phyloP scores from a whole-genome alignment of 2,888 invertebrate genomes.

The Acheta domesticus region DNA sequence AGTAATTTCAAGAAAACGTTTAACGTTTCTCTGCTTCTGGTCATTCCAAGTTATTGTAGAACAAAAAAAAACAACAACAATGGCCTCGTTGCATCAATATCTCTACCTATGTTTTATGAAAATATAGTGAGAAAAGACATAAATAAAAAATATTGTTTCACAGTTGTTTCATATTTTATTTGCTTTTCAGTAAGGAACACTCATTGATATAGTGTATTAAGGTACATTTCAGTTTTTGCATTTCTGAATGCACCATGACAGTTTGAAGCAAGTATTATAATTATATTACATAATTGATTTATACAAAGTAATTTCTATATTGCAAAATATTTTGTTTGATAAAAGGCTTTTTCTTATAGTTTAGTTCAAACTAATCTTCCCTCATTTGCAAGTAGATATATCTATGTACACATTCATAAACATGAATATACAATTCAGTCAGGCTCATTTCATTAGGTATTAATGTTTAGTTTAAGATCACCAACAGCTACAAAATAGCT shows the following conservation, averaged over 20 bases:
- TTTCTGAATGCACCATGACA: background rate
- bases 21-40: too few species aligned
- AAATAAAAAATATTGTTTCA: background rate
- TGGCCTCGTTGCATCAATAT: too few species aligned
- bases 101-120: too few species aligned
- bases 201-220: slow-evolving; percentile 4
- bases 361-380: background rate
- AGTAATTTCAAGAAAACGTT: too few species aligned
- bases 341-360: slow-evolving; percentile 1
- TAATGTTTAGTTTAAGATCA: slow-evolving; percentile 18
- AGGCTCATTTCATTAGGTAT: slow-evolving; percentile 2
- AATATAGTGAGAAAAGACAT: too few species aligned
- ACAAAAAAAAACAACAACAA: too few species aligned
- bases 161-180: background rate
- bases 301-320: background rate
- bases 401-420: slow-evolving; percentile 10
- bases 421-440: slow-evolving; percentile 18
- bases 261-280: background rate
- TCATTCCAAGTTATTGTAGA: too few species aligned
- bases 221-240: slow-evolving; percentile 1
- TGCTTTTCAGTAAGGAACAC: slow-evolving; percentile 18
- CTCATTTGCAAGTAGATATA: background rate
- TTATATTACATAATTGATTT: background rate
- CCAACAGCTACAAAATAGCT: slow-evolving; percentile 9
- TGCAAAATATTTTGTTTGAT: slow-evolving; percentile 7